phyloP scores from a whole-genome alignment of 1,140 invertebrate species.

The Micrasema minimum region DNA sequence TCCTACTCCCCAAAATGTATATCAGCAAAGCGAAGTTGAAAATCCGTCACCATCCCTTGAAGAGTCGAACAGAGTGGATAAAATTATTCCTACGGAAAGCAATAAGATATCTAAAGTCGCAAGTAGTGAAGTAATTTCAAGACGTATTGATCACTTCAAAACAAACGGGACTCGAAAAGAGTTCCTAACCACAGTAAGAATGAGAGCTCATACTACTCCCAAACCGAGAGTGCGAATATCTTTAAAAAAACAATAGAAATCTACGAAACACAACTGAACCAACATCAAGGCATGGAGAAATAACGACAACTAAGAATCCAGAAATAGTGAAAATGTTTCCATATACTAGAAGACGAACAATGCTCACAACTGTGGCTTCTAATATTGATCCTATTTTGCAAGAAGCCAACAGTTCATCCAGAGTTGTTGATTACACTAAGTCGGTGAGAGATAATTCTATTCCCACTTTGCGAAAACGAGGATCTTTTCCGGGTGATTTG shows the following conservation, averaged over 20 bases:
- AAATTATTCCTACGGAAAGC: constrained; percentile 18
- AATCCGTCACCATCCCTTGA: constrained; percentile 18
- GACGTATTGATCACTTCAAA: constrained; percentile 41
- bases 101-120: too few species aligned
- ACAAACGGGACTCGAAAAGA: constrained; percentile 43
- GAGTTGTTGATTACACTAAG: constrained; percentile 32
- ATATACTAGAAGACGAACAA: constrained; percentile 40
- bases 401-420: constrained; percentile 39
- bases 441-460: constrained; percentile 48
- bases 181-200: constrained; percentile 46
- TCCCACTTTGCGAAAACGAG: constrained; percentile 44
- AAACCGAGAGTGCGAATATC: constrained; percentile 49
- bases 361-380: constrained; percentile 40
- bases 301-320: constrained; percentile 30
- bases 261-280: constrained; percentile 25
- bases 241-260: constrained; percentile 44
- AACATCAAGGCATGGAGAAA: background rate
- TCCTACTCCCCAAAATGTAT: constrained; percentile 17
- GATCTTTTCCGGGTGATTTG: constrained; percentile 35
- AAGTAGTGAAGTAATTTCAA: too few species aligned
- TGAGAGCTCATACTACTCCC: constrained; percentile 47
- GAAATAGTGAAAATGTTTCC: constrained; percentile 46
- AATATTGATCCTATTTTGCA: constrained; percentile 51
- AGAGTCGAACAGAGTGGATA: constrained; percentile 29
- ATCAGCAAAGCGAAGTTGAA: constrained; percentile 29